These are phyloP conservation scores for Pygmarrhopalites habei DNA, from an alignment of 1,140 invertebrate genomes.

Conservation along the genomic window DNA sequence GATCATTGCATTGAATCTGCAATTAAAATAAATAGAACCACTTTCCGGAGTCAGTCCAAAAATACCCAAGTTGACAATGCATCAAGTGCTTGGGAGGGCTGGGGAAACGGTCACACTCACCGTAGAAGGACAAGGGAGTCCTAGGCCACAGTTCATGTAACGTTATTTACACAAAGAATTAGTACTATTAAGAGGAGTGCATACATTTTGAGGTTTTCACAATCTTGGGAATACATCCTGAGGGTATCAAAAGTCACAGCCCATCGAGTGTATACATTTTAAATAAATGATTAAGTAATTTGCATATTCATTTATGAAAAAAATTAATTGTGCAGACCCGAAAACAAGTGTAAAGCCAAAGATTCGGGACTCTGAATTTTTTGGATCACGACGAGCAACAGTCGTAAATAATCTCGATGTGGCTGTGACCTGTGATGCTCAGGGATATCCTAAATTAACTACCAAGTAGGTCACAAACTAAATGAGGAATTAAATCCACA, in stretches of 20 bases:
- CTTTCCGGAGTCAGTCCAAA: slow-evolving; percentile 36
- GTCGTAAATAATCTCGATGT: slow-evolving; percentile 11
- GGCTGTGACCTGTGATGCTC: slow-evolving; percentile 35
- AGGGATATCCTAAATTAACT: slow-evolving; percentile 28
- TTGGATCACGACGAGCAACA: slow-evolving; percentile 18
- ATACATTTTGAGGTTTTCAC: neutral
- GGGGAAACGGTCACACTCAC: slow-evolving; percentile 41
- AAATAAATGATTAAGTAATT: neutral
- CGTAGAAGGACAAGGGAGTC: slow-evolving; percentile 47
- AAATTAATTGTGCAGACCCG: slow-evolving; percentile 43
- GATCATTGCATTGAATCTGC: no score
- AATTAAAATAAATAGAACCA: slow-evolving; percentile 42
- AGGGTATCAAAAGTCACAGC: slow-evolving; percentile 6
- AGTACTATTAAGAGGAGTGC: neutral
- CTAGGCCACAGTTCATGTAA: slow-evolving; percentile 43
- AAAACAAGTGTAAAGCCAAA: slow-evolving; percentile 48
- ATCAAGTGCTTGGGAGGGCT: slow-evolving; percentile 39
- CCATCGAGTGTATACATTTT: neutral
- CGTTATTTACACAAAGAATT: neutral
- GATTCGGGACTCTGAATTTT: slow-evolving; percentile 44
- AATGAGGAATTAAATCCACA: no score
- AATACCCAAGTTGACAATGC: slow-evolving; percentile 41
- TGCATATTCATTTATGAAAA: no score
- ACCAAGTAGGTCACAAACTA: neutral
- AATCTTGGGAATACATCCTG: neutral